Evolutionary conservation across 1,140 invertebrate species (phyloP), one percentile per base, ranked within the genome.

Genomic region (Lasioglossum baleicum): DNA sequence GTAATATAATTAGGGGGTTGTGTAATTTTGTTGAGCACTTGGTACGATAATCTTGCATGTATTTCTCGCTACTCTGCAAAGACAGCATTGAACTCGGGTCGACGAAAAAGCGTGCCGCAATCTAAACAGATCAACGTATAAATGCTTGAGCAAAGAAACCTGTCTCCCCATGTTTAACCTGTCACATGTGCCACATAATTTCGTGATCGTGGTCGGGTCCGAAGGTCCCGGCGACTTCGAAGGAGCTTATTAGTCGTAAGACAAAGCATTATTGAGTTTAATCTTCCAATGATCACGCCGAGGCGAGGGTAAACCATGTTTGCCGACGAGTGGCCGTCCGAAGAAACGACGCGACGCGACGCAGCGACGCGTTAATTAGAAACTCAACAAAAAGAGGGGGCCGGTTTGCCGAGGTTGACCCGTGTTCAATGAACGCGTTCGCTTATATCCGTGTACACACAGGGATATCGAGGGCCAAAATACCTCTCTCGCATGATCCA

Each of bases 341-440:
- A 71, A 77, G 58, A 63, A 77, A 75, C 35, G 35, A 35, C 35
- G 35, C 74, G 22, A 60, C 51, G 51, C 51, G 56, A 56, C 42
- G 53, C 26, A 71, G 35, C 63, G 61, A 81, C 70, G 74, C 75
- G 85, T 83, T 87, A 87, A 87, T 87, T 87, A 73, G 65, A 81
- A 84, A 83, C 26, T 35, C 69, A 70, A 83, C 22, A 75, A 75
- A 77, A 87, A 82, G 79, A n/a, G 44, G 58, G 40, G 66, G 35
- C 48, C 48, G 75, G 71, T 56, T 83, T 86, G 80, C 78, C 40
- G 15, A 17, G 51, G 5, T 61, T 56, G 44, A 73, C 58, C 75
- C 70, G 22, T 31, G 72, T 66, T 58, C 72, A 56, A n/a, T 64
- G 61, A 48, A 42, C 44, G 61, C 75, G 44, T 63, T 61, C 42